Percentiles rank a stretch among this genome's conserved stretches.
Evolutionary conservation across 2,888 invertebrate species (phyloP).

Genomic region (Lasioglossum marginatum): DNA sequence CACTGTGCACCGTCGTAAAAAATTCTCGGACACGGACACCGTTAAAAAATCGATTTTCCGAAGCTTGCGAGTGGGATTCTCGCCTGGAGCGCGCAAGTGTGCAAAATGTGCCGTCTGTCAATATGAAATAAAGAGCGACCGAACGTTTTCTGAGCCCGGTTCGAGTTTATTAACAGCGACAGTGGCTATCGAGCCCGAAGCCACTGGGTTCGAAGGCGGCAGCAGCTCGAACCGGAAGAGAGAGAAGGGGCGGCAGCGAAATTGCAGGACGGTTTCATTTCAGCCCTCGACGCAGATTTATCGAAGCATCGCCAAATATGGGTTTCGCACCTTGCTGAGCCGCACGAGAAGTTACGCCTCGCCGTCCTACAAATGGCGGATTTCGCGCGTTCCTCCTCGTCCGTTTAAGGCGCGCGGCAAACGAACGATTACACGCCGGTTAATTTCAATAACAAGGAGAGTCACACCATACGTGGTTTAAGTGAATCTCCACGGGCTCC

Average conservation of each 20-base stretch:
- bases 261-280: conserved; percentile 60
- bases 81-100: background rate
- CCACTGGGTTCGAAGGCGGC: background rate
- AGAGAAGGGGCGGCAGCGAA: conserved; percentile 33
- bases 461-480: conserved; percentile 58
- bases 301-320: conserved; percentile 79
- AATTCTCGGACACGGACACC: background rate
- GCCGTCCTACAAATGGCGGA: conserved; percentile 74
- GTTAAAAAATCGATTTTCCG: background rate
- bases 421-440: conserved; percentile 76
- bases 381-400: conserved; percentile 71
- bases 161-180: conserved; percentile 5
- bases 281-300: conserved; percentile 74
- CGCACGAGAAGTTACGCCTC: background rate
- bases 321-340: conserved; percentile 50
- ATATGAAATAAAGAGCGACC: background rate
- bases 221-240: conserved; percentile 26
- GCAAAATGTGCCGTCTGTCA: background rate
- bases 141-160: background rate
- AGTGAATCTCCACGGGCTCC: conserved; percentile 66
- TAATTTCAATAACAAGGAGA: conserved; percentile 80
- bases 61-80: background rate
- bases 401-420: conserved; percentile 76
- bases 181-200: background rate
- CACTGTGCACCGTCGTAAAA: background rate